phyloP scores from a whole-genome alignment of 1,140 invertebrate species.

The Teleogryllus occipitalis region DNA sequence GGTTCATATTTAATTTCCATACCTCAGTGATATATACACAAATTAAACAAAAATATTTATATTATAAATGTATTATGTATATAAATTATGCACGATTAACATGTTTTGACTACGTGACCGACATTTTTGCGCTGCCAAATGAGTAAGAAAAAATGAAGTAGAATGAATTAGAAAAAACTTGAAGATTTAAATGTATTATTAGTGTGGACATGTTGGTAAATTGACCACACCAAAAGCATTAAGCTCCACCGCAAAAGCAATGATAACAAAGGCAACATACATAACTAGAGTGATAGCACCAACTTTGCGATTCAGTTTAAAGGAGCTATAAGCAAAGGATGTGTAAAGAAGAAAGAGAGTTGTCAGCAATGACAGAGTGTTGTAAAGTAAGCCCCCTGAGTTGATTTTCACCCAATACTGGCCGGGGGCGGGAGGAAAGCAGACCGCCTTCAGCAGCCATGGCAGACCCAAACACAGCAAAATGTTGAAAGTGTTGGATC shows the following conservation, averaged over 20 bases:
- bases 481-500: conserved; percentile 45
- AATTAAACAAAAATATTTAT: too few relatives aligned
- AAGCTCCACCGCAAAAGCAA: conserved; percentile 35
- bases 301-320: conserved; percentile 30
- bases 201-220: conserved; percentile 30
- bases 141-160: not conserved
- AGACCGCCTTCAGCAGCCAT: conserved; percentile 41
- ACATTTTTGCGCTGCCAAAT: too few relatives aligned
- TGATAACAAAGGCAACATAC: conserved; percentile 32
- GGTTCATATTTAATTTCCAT: too few relatives aligned
- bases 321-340: conserved; percentile 31
- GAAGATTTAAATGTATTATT: not conserved
- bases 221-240: conserved; percentile 35
- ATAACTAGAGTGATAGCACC: conserved; percentile 29
- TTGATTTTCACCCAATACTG: conserved; percentile 29
- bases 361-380: conserved; percentile 32
- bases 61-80: too few relatives aligned
- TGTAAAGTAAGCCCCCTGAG: conserved; percentile 35
- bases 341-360: conserved; percentile 30
- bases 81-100: too few relatives aligned
- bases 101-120: too few relatives aligned
- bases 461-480: conserved; percentile 43
- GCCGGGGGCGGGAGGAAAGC: conserved; percentile 27
- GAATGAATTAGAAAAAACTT: not conserved
- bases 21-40: too few relatives aligned